These are phyloP conservation scores for Brachionus rotundiformis DNA, from an alignment of 1,140 invertebrate species.

Conservation along the genomic window DNA sequence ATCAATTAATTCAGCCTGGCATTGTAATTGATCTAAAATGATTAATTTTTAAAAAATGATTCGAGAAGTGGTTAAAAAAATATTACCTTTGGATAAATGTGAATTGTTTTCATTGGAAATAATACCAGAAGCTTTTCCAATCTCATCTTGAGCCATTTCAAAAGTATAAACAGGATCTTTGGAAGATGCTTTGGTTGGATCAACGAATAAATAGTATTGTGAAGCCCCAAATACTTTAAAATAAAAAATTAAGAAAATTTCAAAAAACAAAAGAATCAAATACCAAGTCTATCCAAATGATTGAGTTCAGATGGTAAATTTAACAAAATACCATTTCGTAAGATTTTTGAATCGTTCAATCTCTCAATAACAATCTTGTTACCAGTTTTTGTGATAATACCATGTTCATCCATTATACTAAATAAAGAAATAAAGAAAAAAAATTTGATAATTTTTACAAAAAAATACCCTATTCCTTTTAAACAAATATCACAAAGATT, in stretches of 20 bases:
- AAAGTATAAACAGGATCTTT: conserved; percentile 57
- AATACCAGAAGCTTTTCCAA: conserved; percentile 55
- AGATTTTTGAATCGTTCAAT: conserved; percentile 61
- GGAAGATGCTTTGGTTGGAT: conserved; percentile 26
- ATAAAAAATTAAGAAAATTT: conserved; percentile 53
- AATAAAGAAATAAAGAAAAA: background rate
- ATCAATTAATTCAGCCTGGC: conserved; percentile 69
- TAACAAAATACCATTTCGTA: conserved; percentile 67
- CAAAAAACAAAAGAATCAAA: background rate
- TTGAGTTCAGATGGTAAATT: conserved; percentile 63
- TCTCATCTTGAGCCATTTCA: conserved; percentile 68
- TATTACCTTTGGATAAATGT: background rate
- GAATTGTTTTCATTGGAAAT: conserved; percentile 29
- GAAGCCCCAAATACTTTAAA: conserved; percentile 52
- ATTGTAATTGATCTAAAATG: conserved; percentile 63
- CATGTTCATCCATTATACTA: conserved; percentile 68
- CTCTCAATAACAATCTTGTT: conserved; percentile 65
- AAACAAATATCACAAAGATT: background rate
- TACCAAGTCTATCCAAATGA: conserved; percentile 67
- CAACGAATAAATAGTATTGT: conserved; percentile 44
- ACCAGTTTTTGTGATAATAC: conserved; percentile 63
- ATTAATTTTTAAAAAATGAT: no score
- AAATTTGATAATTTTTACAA: background rate
- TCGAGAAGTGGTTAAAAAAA: background rate
- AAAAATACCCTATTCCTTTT: conserved; percentile 28